phyloP scores from a whole-genome alignment of 2,113 vertebrate species.

The Ctenomys sociabilis region DNA sequence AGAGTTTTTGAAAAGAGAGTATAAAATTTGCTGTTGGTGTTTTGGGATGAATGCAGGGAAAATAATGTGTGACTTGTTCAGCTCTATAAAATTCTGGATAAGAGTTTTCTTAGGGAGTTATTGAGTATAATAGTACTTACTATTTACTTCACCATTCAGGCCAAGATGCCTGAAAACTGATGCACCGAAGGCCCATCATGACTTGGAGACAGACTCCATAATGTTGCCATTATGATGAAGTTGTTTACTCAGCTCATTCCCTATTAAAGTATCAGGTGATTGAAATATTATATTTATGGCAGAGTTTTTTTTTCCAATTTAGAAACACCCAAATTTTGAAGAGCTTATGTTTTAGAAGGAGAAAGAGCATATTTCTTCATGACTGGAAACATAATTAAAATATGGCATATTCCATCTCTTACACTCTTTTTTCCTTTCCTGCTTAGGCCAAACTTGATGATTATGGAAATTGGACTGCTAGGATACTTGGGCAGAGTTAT shows the following conservation, averaged over 20 bases:
- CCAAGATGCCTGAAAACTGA: background rate
- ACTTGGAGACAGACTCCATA: background rate
- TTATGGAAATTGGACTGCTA: slow-evolving; percentile 29
- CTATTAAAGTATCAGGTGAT: slow-evolving; percentile 46
- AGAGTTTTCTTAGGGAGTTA: background rate
- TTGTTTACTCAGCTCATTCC: background rate
- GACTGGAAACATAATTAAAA: slow-evolving; percentile 45
- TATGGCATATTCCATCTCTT: slow-evolving; percentile 33
- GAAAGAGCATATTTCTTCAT: background rate
- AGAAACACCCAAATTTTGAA: slow-evolving; percentile 54
- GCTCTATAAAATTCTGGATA: background rate
- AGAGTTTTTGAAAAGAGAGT: background rate
- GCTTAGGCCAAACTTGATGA: background rate
- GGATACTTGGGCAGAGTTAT: slow-evolving; percentile 19
- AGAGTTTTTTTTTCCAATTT: slow-evolving; percentile 2
- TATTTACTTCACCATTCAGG: background rate
- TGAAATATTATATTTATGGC: slow-evolving; percentile 35
- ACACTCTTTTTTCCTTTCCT: background rate
- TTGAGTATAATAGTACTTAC: background rate
- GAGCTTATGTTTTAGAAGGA: slow-evolving; percentile 36
- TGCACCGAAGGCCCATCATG: background rate
- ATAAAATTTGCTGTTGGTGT: background rate
- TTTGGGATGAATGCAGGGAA: background rate
- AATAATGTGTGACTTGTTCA: background rate
- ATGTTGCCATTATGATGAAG: background rate